phyloP scores from a whole-genome alignment of 2,113 vertebrate genomes.

The Chaetura pelagica region DNA sequence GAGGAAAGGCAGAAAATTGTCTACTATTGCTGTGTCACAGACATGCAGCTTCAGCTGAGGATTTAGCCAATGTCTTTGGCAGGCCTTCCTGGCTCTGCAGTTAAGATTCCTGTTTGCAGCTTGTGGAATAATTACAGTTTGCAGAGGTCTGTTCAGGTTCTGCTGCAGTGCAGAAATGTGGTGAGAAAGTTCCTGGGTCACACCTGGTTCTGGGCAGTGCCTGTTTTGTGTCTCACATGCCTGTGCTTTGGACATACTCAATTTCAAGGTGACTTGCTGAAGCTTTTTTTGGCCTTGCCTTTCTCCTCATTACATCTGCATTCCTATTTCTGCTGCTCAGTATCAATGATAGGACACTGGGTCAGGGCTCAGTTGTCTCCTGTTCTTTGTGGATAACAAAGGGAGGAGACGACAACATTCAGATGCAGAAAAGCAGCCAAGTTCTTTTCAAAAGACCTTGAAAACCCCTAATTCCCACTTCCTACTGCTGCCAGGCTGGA shows the following conservation, averaged over 20 bases:
- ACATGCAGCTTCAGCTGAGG: not conserved
- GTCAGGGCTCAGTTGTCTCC: not conserved
- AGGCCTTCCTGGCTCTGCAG: not conserved
- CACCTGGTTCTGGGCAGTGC: not conserved
- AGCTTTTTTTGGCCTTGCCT: not conserved
- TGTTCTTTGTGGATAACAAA: not conserved
- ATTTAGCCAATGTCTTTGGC: not conserved
- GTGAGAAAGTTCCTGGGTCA: not conserved
- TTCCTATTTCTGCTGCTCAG: not conserved
- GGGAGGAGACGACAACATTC: not conserved
- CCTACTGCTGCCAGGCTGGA: not conserved
- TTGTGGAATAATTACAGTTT: not conserved
- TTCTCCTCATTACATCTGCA: not conserved
- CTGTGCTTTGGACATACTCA: not conserved
- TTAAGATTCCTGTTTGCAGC: not conserved
- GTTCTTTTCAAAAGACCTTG: not conserved
- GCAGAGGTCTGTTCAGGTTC: not conserved
- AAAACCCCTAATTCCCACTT: not conserved
- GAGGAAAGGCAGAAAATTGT: not conserved
- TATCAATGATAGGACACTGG: fast-evolving
- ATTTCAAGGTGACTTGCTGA: not conserved
- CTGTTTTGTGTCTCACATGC: fast-evolving
- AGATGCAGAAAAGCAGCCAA: not conserved
- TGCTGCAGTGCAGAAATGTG: not conserved
- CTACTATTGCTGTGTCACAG: fast-evolving